These are phyloP conservation scores for Abrostola tripartita DNA, from an alignment of 2,888 invertebrate species.

Conservation along the genomic window DNA sequence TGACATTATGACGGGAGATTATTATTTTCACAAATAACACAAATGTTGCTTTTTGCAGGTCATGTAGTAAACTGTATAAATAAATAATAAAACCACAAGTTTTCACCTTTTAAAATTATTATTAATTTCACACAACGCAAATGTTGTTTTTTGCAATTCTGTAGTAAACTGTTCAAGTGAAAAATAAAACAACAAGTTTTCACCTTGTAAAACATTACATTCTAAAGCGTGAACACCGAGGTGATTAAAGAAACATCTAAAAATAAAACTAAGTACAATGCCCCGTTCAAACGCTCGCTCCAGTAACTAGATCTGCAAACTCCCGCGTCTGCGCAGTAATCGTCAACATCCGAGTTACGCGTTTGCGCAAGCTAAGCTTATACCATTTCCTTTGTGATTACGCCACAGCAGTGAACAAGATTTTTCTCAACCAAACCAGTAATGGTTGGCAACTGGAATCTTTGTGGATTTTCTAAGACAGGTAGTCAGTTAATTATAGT, in stretches of 20 bases:
- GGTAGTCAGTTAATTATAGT: conserved; percentile 58
- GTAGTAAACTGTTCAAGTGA: too few relatives aligned
- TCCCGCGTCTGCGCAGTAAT: conserved; percentile 68
- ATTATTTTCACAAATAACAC: too few relatives aligned
- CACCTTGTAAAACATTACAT: too few relatives aligned
- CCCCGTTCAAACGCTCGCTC: conserved; percentile 46
- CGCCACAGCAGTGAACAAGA: conserved; percentile 63
- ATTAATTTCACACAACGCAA: too few relatives aligned
- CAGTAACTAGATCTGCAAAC: conserved; percentile 52
- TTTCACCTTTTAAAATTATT: too few relatives aligned
- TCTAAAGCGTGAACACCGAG: too few relatives aligned
- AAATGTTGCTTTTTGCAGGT: too few relatives aligned
- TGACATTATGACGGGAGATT: too few relatives aligned
- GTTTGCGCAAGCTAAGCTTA: conserved; percentile 66
- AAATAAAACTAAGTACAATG: conserved; percentile 25
- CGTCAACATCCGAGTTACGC: conserved; percentile 81
- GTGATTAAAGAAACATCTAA: neutral
- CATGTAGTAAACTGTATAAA: too few relatives aligned
- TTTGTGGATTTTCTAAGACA: conserved; percentile 59
- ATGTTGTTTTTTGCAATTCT: too few relatives aligned
- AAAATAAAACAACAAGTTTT: too few relatives aligned
- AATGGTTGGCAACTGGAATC: conserved; percentile 59
- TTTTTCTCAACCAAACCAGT: conserved; percentile 72
- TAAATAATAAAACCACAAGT: too few relatives aligned
- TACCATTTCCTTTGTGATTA: conserved; percentile 72